Conservation (phyloP, 2,113 vertebrate species). For the Pycnonotus jocosus region DNA sequence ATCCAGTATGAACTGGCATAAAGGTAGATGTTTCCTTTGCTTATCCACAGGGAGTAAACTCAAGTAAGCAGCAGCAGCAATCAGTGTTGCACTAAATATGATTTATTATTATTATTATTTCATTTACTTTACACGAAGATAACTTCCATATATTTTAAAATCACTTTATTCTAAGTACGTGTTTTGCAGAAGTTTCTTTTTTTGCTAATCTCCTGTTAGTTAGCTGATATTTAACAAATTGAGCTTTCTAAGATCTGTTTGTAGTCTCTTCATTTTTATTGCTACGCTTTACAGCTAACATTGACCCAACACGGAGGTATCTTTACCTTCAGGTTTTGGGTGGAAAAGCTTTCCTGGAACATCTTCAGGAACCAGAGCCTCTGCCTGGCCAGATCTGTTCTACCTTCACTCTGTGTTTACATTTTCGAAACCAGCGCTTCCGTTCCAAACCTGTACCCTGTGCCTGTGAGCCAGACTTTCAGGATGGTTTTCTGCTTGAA, state of each 20-base stretch:
- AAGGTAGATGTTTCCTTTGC: background rate
- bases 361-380: slow-evolving; percentile 91
- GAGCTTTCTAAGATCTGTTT: slow-evolving; percentile 8
- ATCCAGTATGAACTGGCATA: background rate
- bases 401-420: slow-evolving; percentile 89
- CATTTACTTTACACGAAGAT: background rate
- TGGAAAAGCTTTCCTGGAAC: slow-evolving; percentile 96
- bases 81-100: background rate
- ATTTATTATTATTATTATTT: background rate
- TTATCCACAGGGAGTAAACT: background rate
- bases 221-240: slow-evolving; percentile 23
- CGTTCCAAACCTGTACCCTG: slow-evolving; percentile 92
- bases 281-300: slow-evolving; percentile 81
- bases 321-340: slow-evolving; percentile 94
- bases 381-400: slow-evolving; percentile 90
- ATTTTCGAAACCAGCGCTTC: slow-evolving; percentile 95
- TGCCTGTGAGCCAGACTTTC: slow-evolving; percentile 93
- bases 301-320: slow-evolving; percentile 88
- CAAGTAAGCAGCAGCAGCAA: background rate
- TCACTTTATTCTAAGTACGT: background rate
- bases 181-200: background rate
- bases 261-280: slow-evolving; percentile 72
- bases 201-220: background rate
- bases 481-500: slow-evolving; percentile 92
- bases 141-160: background rate